These are phyloP conservation scores for Microcebus lehilahytsara DNA, from an alignment of 2,113 vertebrate species.

Conservation along the genomic window DNA sequence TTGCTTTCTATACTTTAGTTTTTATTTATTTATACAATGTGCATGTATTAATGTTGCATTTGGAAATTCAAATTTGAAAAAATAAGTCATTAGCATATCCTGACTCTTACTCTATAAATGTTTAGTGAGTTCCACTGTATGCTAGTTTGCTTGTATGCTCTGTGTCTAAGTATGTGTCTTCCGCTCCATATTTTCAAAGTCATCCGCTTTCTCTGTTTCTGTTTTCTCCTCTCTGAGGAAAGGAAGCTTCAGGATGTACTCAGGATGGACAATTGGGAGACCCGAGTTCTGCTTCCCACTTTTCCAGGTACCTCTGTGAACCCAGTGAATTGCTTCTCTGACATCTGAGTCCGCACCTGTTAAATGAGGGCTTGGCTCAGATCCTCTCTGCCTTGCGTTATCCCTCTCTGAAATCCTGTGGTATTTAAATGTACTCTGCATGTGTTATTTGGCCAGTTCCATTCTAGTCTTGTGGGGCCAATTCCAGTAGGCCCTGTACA, in stretches of 20 bases:
- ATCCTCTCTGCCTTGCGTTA: not conserved
- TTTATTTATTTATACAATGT: not conserved
- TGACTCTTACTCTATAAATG: not conserved
- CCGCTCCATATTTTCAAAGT: not conserved
- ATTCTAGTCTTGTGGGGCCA: not conserved
- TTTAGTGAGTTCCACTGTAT: not conserved
- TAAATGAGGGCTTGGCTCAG: not conserved
- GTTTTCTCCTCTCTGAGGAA: not conserved
- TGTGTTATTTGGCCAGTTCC: not conserved
- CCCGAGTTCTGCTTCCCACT: not conserved
- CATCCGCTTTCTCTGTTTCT: not conserved
- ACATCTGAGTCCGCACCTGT: not conserved
- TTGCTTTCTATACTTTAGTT: not conserved
- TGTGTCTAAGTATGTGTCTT: not conserved
- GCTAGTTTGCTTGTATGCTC: not conserved
- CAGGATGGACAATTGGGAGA: not conserved
- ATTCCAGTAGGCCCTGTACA: not conserved
- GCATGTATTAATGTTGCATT: not conserved
- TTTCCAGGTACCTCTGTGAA: not conserved
- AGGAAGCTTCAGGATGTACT: not conserved
- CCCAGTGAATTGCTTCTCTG: not conserved
- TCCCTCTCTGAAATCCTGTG: not conserved
- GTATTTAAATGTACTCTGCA: not conserved
- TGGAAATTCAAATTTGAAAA: not conserved
- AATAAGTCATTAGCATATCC: not conserved